Evolutionary conservation across 2,797 vertebrate species (phyloP).

Genomic region (Clamator glandarius): DNA sequence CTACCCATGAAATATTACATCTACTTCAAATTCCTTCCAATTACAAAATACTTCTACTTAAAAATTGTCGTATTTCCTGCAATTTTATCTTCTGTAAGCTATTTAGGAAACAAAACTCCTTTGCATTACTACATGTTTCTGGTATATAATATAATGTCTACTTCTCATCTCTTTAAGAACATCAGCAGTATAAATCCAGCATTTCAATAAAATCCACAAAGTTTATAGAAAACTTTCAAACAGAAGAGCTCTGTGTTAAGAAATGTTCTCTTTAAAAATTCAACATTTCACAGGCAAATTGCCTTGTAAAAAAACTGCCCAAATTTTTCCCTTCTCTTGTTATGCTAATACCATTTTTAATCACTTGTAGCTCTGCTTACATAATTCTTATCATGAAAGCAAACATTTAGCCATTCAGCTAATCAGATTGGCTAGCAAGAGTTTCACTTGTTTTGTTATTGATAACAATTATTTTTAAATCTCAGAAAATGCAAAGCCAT

Average conservation of each 20-base stretch:
- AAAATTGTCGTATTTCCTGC: neutral
- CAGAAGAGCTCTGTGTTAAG: neutral
- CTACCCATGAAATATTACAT: neutral
- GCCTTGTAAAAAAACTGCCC: neutral
- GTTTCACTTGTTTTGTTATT: neutral
- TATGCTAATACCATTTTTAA: neutral
- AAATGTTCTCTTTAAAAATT: neutral
- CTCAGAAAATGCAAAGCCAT: neutral
- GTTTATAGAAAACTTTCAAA: neutral
- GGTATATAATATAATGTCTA: neutral
- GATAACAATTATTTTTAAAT: neutral
- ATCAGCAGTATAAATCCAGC: neutral
- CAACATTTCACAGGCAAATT: neutral
- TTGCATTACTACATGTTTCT: neutral
- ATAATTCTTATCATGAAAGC: neutral
- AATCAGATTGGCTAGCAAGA: slow-evolving; percentile 13
- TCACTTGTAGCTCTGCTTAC: neutral
- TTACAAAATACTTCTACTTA: neutral
- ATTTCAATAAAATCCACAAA: neutral
- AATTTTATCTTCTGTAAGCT: neutral
- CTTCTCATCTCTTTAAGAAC: neutral
- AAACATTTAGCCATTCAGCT: slow-evolving; percentile 7
- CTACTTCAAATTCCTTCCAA: neutral
- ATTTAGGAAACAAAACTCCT: neutral
- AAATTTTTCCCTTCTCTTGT: neutral